Base-by-base conservation (phyloP, 1,140 invertebrate species). In the Drosophila eugracilis region DNA sequence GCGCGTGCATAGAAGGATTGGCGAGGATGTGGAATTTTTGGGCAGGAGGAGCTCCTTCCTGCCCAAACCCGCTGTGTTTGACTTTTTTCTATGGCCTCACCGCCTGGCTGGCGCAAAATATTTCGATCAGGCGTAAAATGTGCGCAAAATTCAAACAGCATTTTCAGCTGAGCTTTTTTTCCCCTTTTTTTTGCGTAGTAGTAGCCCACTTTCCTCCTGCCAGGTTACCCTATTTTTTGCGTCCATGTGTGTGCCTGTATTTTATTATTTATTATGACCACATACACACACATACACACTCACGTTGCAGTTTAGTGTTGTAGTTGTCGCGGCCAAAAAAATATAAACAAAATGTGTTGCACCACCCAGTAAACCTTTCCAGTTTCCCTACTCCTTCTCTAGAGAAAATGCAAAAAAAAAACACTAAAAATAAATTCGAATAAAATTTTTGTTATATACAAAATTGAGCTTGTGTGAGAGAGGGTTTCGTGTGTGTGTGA, bases 71-170 rank as follows among this genome's bases (percentile, higher is more conserved):
- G 30, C 37, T 47, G 48, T 50, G 54, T 55, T 63, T 75, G 75
- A 60, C 63, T 83, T 83, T 88, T 81, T 86, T 89, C 62, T 72
- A 67, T 66, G 44, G 74, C 12, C 45, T 39, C 49, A 41, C 28
- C 62, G 63, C 47, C 65, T 15, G 62, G 62, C 44, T 66, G 71
- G 76, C 72, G 77, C 69, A 86, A 81, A 86, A 81, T 88, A 83
- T 86, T 86, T 88, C 83, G 83, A 86, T 86, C 84, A 86, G 84
- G 83, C 83, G 83, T 88, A 86, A 86, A 86, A 88, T 86, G 83
- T 86, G 83, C 83, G 84, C 83, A 88, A 89, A 86, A 89, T 88
- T 86, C 81, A 86, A 69, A 70, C 77, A 70, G 73, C 49, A 73
- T 67, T 85, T 83, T 76, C 59, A 45, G 59, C 28, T 66, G 70